Evolutionary conservation across 2,113 vertebrate genomes (phyloP).

Genomic region (Oryctolagus cuniculus): mOryCun1.1 NC_091434.1:79772001-79772500

Average conservation of each 20-base stretch:
- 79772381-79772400: slow-evolving; percentile 24
- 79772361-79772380: slow-evolving; percentile 1
- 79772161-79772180: neutral
- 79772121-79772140: neutral
- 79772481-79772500: slow-evolving; percentile 58
- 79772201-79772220: neutral
- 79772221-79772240: slow-evolving; percentile 23
- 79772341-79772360: neutral
- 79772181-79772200: slow-evolving; percentile 25
- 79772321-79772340: slow-evolving; percentile 17
- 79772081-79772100: slow-evolving; percentile 12
- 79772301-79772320: slow-evolving; percentile 6
- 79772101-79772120: slow-evolving; percentile 21
- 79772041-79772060: slow-evolving; percentile 56
- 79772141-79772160: slow-evolving; percentile 45
- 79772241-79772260: neutral
- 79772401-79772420: slow-evolving; percentile 41
- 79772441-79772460: slow-evolving; percentile 34
- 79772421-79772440: slow-evolving; percentile 24
- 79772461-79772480: slow-evolving; percentile 50
- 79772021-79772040: neutral
- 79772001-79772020: neutral
- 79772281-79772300: slow-evolving; percentile 44
- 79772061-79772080: slow-evolving; percentile 39
- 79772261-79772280: slow-evolving; percentile 20